Percentiles rank a stretch among this genome's conserved stretches.
phyloP scores from a whole-genome alignment of 1,140 invertebrate genomes.

The Leptopilina clavipes region DNA sequence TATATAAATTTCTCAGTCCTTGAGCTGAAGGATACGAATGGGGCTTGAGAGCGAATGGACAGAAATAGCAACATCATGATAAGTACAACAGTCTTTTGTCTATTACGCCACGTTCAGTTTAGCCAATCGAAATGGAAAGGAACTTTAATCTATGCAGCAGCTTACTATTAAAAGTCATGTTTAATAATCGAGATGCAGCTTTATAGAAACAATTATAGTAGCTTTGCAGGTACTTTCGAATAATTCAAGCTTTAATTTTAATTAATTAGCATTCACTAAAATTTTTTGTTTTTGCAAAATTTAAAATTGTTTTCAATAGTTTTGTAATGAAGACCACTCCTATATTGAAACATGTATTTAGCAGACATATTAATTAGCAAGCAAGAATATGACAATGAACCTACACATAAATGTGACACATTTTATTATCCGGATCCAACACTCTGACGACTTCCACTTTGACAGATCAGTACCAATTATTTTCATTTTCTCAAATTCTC shows the following conservation, averaged over 20 bases:
- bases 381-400: too few relatives aligned
- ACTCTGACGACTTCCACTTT: conserved; percentile 17
- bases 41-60: not conserved
- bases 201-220: not conserved
- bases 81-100: not conserved
- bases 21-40: not conserved
- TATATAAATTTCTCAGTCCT: not conserved
- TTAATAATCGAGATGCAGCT: not conserved
- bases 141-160: not conserved
- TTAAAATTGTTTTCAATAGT: too few relatives aligned
- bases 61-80: conserved; percentile 6
- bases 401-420: conserved; percentile 1
- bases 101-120: not conserved
- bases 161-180: not conserved
- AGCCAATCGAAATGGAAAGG: not conserved
- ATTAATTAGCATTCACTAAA: too few relatives aligned
- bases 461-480: conserved; percentile 9
- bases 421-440: conserved; percentile 1
- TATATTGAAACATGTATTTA: too few relatives aligned
- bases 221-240: too few relatives aligned
- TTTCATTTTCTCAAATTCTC: not conserved
- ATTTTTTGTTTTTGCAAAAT: too few relatives aligned
- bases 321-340: too few relatives aligned
- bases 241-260: too few relatives aligned
- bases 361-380: not conserved